Percentiles rank a stretch among this genome's conserved stretches.
phyloP scores from a whole-genome alignment of 2,797 vertebrate genomes.

The Melanotaenia trifasciata region DNA sequence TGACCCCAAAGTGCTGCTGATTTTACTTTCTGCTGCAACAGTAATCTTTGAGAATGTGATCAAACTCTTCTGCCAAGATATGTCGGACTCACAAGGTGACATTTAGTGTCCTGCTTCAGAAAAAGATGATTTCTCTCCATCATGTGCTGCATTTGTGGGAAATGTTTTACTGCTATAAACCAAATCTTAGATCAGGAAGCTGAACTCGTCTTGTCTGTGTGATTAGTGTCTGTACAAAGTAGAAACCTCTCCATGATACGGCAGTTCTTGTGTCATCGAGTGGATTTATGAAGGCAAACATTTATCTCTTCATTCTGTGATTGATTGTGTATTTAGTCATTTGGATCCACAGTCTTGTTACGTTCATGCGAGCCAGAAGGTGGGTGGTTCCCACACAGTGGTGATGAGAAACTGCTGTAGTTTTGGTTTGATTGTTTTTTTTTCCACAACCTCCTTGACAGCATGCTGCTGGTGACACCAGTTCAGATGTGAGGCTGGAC shows the following conservation, averaged over 20 bases:
- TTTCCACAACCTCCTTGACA: conserved; percentile 13
- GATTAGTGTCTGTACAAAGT: neutral
- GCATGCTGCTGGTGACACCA: conserved; percentile 30
- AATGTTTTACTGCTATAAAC: neutral
- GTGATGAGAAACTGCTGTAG: conserved; percentile 20
- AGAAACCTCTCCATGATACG: neutral
- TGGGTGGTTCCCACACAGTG: neutral
- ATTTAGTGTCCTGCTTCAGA: neutral
- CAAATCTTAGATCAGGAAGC: neutral
- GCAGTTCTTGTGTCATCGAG: neutral
- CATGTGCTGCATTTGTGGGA: neutral
- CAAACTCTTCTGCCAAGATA: neutral
- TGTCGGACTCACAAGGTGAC: neutral
- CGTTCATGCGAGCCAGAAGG: neutral
- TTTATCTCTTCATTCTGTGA: neutral
- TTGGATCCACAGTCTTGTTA: neutral
- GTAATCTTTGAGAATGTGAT: neutral
- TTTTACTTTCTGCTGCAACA: too few relatives aligned
- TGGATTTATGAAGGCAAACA: conserved; percentile 3
- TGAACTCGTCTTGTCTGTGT: neutral
- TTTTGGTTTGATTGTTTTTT: conserved; percentile 42
- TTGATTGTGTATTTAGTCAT: conserved; percentile 12
- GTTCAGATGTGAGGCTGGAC: conserved; percentile 24
- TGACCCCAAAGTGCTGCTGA: too few relatives aligned
- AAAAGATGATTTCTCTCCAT: neutral